A percentile compares a stretch with the other conserved stretches of the same genome.
phyloP scores from a whole-genome alignment of 2,888 invertebrate species.

The Heteromurus nitidus region DNA sequence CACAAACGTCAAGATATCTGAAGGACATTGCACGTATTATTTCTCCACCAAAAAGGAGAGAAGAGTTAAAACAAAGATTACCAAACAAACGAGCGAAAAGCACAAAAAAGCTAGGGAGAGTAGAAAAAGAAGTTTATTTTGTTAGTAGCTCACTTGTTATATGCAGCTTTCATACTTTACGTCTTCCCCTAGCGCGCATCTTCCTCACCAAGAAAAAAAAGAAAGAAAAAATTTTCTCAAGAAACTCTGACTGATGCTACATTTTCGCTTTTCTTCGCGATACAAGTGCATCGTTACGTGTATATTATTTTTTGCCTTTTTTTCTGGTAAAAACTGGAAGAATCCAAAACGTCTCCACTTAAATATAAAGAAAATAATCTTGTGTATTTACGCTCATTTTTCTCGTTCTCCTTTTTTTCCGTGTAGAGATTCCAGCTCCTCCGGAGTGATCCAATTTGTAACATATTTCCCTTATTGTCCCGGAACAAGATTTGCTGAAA shows the following conservation, averaged over 20 bases:
- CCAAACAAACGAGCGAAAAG: neutral
- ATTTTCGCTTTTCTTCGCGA: neutral
- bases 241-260: neutral
- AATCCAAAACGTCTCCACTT: neutral
- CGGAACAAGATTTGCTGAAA: constrained; percentile 34
- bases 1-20: neutral
- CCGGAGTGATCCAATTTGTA: constrained; percentile 50
- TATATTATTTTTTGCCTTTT: constrained; percentile 30
- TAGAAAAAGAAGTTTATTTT: neutral
- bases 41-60: neutral
- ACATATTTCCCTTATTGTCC: constrained; percentile 52
- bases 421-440: constrained; percentile 28
- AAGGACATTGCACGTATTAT: constrained; percentile 4
- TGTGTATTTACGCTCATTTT: constrained; percentile 45
- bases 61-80: neutral
- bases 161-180: too few relatives aligned
- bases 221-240: neutral
- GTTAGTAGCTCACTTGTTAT: neutral
- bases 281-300: constrained; percentile 51
- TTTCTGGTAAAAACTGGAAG: neutral
- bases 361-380: constrained; percentile 43
- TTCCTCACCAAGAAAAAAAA: neutral
- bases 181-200: too few relatives aligned
- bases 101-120: neutral
- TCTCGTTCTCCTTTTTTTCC: constrained; percentile 3